Base-by-base conservation (phyloP, 1,140 invertebrate species). In the Ganaspis sp. region DNA sequence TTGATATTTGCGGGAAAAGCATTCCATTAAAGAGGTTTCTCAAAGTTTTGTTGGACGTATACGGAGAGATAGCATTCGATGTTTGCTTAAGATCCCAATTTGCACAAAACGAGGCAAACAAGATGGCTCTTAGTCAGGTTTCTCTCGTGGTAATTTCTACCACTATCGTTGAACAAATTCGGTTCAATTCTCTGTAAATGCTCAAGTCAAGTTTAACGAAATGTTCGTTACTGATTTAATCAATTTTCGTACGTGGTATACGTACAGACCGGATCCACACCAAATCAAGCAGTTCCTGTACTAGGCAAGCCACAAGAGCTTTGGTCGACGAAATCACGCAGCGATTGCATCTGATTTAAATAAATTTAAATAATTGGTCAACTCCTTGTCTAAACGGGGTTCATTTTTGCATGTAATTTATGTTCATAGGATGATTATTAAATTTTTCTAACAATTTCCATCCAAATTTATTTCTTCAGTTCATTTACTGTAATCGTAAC, bases 21-120 rank as follows among this genome's bases (percentile, higher is more conserved):
- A 49, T 49, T 49, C 12, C 12, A 8, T 29, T 0, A 12, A n/a
- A 15, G 11, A 12, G 11, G 58, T 34, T 64, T 26, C 26, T 64
- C 4, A 29, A 64, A 64, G 58, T 26, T 72, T 23, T 45, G 11
- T 29, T 45, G 21, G 12, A 53, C 2, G 12, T 29, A 15, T 4
- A 64, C 23, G 15, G 0, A 64, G 11, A 34, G 11, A 64, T 64
- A 29, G 21, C 12, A 17, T 17, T 70, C n/a, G 4, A 38, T 70
- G 37, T 40, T 70, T 70, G 34, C 26, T 64, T 9, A 69, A 54
- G 29, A 21, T 23, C 15, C 21, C n/a, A 26, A 53, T 70, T 76
- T 58, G 21, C 23, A 53, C 23, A 29, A 21, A 64, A 64, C 9
- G 26, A 64, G 15, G 21, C 12, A 64, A 64, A 64, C 26, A 53